These are phyloP conservation scores for Sciaenops ocellatus DNA, from an alignment of 2,797 vertebrate genomes.

Conservation along the genomic window DNA sequence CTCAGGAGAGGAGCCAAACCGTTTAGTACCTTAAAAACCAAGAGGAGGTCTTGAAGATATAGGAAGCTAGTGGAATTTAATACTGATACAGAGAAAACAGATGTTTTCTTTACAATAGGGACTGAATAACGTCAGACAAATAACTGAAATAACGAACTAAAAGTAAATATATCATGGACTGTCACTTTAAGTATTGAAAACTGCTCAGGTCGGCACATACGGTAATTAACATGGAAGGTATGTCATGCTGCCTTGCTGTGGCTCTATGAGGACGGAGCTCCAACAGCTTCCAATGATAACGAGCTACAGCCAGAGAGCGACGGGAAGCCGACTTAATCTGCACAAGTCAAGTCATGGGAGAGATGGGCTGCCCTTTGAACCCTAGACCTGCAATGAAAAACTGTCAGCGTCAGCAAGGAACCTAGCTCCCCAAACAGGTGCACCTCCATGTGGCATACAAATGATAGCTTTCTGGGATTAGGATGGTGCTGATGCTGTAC, in stretches of 20 bases:
- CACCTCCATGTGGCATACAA: conserved; percentile 70
- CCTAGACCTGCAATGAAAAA: conserved; percentile 62
- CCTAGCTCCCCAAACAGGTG: conserved; percentile 73
- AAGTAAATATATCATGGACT: conserved; percentile 10
- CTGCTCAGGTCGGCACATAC: conserved; percentile 52
- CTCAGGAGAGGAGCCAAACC: conserved; percentile 43
- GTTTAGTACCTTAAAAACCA: conserved; percentile 55
- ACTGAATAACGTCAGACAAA: conserved; percentile 14
- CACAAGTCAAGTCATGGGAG: conserved; percentile 75
- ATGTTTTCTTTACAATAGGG: conserved; percentile 25
- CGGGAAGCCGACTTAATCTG: conserved; percentile 75
- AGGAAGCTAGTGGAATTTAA: conserved; percentile 33
- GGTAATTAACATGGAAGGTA: conserved; percentile 61
- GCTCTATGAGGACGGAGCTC: conserved; percentile 54
- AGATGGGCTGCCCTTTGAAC: conserved; percentile 75
- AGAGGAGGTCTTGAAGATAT: conserved; percentile 33
- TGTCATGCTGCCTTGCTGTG: conserved; percentile 48
- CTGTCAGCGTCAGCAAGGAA: conserved; percentile 69
- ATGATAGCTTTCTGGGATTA: conserved; percentile 76
- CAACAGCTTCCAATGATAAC: conserved; percentile 68
- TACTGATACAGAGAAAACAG: conserved; percentile 27
- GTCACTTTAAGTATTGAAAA: conserved; percentile 44
- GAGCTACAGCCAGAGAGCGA: conserved; percentile 59
- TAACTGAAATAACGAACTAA: conserved; percentile 3
- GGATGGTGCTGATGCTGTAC: conserved; percentile 68